Conservation (phyloP, 2,888 invertebrate genomes). For the Lasioglossum leucozonium region DNA sequence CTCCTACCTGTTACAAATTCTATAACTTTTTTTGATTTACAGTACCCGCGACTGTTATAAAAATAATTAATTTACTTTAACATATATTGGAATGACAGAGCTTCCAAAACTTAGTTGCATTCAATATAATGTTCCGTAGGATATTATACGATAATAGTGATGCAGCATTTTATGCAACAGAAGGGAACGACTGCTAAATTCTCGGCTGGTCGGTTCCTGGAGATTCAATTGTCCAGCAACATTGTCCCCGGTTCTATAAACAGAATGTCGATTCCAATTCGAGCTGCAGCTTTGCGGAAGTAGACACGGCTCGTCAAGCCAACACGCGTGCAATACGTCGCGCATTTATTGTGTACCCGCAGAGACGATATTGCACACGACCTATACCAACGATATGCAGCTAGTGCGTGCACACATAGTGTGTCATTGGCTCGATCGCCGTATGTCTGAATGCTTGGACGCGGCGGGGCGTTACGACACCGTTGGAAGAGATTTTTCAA, state of each 20-base stretch:
- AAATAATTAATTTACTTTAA: background rate
- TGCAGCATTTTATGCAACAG: background rate
- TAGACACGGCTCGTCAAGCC: background rate
- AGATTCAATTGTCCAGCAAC: conserved; percentile 7
- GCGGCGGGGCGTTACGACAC: conserved; percentile 52
- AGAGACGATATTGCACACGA: conserved; percentile 55
- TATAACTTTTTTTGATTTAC: background rate
- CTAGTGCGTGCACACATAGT: conserved; percentile 48
- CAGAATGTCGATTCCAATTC: conserved; percentile 14
- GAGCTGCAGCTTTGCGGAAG: conserved; percentile 29
- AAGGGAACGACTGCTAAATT: background rate
- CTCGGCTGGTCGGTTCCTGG: background rate
- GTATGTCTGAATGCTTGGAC: conserved; percentile 24
- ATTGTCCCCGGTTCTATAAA: background rate
- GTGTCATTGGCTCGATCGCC: conserved; percentile 58
- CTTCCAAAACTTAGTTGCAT: background rate
- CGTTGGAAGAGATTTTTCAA: conserved; percentile 52
- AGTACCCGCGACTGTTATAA: too few relatives aligned
- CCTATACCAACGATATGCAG: conserved; percentile 62
- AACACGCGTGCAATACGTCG: background rate
- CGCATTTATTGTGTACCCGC: conserved; percentile 42
- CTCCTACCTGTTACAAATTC: background rate
- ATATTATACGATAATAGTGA: background rate
- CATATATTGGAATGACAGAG: background rate
- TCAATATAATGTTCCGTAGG: background rate